Evolutionary conservation across 2,797 vertebrate genomes (phyloP).

Genomic region (Hafferia zeledoni): DNA sequence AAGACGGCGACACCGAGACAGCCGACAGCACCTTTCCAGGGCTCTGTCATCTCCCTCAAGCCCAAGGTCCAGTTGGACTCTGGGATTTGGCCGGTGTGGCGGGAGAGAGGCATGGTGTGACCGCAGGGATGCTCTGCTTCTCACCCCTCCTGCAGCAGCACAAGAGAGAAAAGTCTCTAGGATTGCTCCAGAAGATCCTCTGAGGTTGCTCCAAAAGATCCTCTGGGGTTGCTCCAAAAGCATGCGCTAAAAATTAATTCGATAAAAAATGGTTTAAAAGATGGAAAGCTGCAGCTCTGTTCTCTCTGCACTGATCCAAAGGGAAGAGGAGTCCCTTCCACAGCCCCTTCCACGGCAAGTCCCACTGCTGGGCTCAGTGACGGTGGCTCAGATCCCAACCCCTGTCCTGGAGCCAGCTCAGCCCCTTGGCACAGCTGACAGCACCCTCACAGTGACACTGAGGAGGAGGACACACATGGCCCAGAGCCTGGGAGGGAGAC

Average conservation of each 20-base stretch:
- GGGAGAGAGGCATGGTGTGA: neutral
- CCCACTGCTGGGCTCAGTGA: neutral
- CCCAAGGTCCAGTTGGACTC: slow-evolving; percentile 74
- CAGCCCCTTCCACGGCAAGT: neutral
- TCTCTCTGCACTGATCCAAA: neutral
- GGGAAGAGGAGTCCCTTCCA: neutral
- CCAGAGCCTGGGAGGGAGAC: neutral
- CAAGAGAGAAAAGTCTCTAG: neutral
- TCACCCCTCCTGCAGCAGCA: neutral
- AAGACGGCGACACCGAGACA: slow-evolving; percentile 90
- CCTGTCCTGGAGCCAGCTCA: neutral
- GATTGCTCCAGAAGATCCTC: neutral
- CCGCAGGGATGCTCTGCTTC: neutral
- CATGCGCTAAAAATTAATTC: neutral
- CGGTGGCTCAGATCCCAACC: neutral
- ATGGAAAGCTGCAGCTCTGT: neutral
- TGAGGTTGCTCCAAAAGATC: neutral
- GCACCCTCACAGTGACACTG: neutral
- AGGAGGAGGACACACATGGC: neutral
- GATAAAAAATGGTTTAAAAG: neutral
- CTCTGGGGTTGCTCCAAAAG: neutral
- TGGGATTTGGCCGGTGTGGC: neutral
- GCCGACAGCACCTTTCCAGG: slow-evolving; percentile 91
- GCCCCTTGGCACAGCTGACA: neutral
- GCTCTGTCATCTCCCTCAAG: slow-evolving; percentile 92